A percentile compares a stretch with the other conserved stretches of the same genome.
Evolutionary conservation across 2,113 vertebrate species (phyloP).

Genomic region (Jaculus jaculus): DNA sequence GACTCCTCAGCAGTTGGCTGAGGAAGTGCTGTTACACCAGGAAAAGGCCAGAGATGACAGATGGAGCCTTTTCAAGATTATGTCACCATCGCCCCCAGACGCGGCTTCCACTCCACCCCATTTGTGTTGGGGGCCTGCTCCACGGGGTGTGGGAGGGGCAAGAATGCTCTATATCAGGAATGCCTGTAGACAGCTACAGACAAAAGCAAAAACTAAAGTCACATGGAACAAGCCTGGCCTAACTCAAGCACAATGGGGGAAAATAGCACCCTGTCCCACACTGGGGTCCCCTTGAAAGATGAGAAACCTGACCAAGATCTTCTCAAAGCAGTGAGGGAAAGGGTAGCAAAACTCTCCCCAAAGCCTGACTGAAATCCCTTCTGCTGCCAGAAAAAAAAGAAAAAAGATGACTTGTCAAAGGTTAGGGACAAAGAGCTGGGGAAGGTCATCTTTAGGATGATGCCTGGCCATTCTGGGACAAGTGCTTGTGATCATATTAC

Average conservation of each 20-base stretch:
- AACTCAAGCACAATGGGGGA: background rate
- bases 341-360: background rate
- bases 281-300: background rate
- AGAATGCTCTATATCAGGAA: background rate
- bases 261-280: background rate
- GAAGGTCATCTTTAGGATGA: background rate
- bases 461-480: rapidly evolving
- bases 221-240: background rate
- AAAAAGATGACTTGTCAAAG: background rate
- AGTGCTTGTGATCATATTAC: background rate
- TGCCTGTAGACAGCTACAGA: background rate
- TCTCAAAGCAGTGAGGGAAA: background rate
- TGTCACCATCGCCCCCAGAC: conserved; percentile 56
- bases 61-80: conserved; percentile 75
- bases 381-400: background rate
- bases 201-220: background rate
- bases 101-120: conserved; percentile 36
- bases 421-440: background rate
- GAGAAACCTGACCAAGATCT: background rate
- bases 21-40: conserved; percentile 70
- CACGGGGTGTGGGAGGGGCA: background rate
- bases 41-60: conserved; percentile 81
- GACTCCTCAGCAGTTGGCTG: conserved; percentile 78
- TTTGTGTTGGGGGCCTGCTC: background rate
- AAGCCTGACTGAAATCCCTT: conserved; percentile 29